Evolutionary conservation across 1,140 invertebrate genomes (phyloP), one percentile per base, ranked within the genome.

Genomic region (Zophobas atratus): DNA sequence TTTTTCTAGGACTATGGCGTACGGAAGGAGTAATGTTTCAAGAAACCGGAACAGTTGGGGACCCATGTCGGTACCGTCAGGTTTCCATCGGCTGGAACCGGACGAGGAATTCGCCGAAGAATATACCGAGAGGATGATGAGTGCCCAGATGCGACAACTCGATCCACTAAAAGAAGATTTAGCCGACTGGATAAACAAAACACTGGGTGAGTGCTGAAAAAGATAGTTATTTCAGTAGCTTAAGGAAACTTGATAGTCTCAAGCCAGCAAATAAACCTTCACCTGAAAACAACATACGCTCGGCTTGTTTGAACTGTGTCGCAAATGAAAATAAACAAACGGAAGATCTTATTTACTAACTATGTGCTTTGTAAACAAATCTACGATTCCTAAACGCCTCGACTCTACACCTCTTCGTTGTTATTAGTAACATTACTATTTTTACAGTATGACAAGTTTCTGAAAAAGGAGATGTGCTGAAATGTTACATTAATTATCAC

Each of bases 171-270:
- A 95, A 84, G 94, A 96, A 85, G 95, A 96, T 88, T 87, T 96
- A 57, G 94, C 94, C 8, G 94, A 96, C 84, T 96, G 95, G 95
- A 92, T 96, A 75, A 95, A 95, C 86, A 94, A 93, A 84, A 94
- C 92, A 72, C 89, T 95, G 79, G 94, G 94, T 94, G 85, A 92
- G 90, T 90, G 38, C 43, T 41, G 79, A 20, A 35, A 70, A 41
- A 3, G 38, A 77, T n/a, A 4, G 38, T 33, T 51, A 51, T 51
- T 51, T 51, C 43, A 8, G 56, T 32, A 46, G 43, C 51, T 79
- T 79, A 34, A 20, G 33, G 57, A 39, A 60, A 36, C 56, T 63
- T 38, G 57, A 48, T 39, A 41, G 53, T 74, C 72, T 73, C 74
- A 60, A 53, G 67, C 67, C 77, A 75, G 63, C 63, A 38, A 75